Evolutionary conservation across 2,113 vertebrate species (phyloP), one percentile per base, ranked within the genome.

Genomic region (Ploceus nigricollis): DNA sequence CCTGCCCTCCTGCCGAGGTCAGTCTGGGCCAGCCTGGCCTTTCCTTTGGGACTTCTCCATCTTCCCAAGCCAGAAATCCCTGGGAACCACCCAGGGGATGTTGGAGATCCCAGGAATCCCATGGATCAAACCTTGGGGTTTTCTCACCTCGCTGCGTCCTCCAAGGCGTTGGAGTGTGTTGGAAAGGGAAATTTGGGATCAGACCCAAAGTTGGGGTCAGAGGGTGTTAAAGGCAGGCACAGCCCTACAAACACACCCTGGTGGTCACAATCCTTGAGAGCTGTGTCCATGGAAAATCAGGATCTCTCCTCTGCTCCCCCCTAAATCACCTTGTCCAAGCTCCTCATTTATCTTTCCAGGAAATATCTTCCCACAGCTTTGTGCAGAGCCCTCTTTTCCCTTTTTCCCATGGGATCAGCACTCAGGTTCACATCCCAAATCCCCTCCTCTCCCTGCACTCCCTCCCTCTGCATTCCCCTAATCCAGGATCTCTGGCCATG

Each of bases 1-100:
- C 50, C 97, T 99, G 70, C 99, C 99, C n/a, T 96, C 93, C 95
- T 99, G 99, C 97, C 98, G 97, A 97, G 99, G 99, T 99, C 94
- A 98, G 99, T 83, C 69, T 6, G 25, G 1, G 2, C 47, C 76
- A 98, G 99, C 68, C 68, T 12, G 33, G 1, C 1, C 51, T 60
- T 22, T 31, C 33, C 40, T 12, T 5, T 0, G 0, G 5, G 7
- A 2, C n/a, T n/a, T 2, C 60, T 66, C 64, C 2, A 1, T 2
- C 0, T 31, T 76, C 66, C 90, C 58, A 13, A 27, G 11, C 57
- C 78, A 2, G 10, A 5, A 51, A 57, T n/a, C 17, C 25, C 4
- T 0, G 2, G 22, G 9, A 70, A 30, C 0, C 54, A 9, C 39
- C 3, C 31, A 5, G 18, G 50, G 5, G 19, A 2, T 23, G 80